Percentiles rank a stretch among this genome's conserved stretches.
These are phyloP conservation scores for Heliothis subflexa DNA, from an alignment of 1,140 invertebrate species.

Conservation along the genomic window DNA sequence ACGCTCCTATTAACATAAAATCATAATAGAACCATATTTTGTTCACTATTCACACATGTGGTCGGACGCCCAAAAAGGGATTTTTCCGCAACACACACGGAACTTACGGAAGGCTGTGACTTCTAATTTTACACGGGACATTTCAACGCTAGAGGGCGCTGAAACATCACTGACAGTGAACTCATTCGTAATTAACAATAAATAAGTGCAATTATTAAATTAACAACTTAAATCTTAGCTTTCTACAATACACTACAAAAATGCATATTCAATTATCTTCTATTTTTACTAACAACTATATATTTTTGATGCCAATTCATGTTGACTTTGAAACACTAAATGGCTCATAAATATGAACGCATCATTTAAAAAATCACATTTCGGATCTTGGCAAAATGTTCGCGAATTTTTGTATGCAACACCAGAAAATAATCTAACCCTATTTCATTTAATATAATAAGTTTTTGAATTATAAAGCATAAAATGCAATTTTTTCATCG, in stretches of 20 bases:
- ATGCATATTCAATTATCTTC: background rate
- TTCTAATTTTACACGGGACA: constrained; percentile 83
- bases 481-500: background rate
- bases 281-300: background rate
- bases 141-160: constrained; percentile 79
- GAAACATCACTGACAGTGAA: constrained; percentile 57
- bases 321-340: background rate
- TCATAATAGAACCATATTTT: constrained; percentile 84
- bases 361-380: constrained; percentile 67
- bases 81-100: constrained; percentile 86
- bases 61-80: constrained; percentile 87
- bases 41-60: constrained; percentile 86
- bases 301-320: background rate
- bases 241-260: background rate
- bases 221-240: background rate
- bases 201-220: constrained; percentile 18
- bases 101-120: constrained; percentile 84
- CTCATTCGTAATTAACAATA: constrained; percentile 62
- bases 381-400: constrained; percentile 52
- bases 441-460: background rate
- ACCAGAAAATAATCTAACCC: background rate
- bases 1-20: constrained; percentile 70
- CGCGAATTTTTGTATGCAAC: constrained; percentile 38
- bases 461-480: background rate
- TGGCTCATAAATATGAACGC: constrained; percentile 62